Evolutionary conservation across 2,113 vertebrate species (phyloP).

Genomic region (Trachemys scripta): DNA sequence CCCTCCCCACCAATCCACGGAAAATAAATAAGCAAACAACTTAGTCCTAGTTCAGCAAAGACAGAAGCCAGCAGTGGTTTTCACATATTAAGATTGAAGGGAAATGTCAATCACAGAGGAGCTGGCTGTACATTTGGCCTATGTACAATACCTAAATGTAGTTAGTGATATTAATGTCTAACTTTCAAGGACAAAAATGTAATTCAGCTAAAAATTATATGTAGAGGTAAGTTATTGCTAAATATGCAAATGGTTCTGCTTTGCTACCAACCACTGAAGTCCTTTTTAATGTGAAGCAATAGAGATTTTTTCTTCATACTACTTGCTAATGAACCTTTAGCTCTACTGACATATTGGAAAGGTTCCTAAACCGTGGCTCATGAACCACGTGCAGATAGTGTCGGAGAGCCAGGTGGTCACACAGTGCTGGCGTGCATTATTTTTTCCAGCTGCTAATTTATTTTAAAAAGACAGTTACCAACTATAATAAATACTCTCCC

Average conservation of each 20-base stretch:
- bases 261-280: neutral
- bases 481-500: neutral
- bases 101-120: neutral
- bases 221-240: neutral
- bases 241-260: neutral
- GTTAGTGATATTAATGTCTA: neutral
- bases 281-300: neutral
- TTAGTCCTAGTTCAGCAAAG: neutral
- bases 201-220: neutral
- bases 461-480: neutral
- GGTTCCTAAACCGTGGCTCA: neutral
- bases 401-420: neutral
- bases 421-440: neutral
- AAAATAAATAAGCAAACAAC: neutral
- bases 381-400: neutral
- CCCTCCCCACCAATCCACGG: neutral
- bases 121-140: neutral
- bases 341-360: neutral
- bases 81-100: neutral
- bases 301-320: neutral
- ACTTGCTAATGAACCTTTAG: neutral
- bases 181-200: neutral
- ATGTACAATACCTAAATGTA: neutral
- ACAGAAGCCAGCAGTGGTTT: neutral
- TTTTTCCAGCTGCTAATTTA: neutral